phyloP scores from a whole-genome alignment of 2,888 invertebrate genomes.

The Gryllus longicercus region DNA sequence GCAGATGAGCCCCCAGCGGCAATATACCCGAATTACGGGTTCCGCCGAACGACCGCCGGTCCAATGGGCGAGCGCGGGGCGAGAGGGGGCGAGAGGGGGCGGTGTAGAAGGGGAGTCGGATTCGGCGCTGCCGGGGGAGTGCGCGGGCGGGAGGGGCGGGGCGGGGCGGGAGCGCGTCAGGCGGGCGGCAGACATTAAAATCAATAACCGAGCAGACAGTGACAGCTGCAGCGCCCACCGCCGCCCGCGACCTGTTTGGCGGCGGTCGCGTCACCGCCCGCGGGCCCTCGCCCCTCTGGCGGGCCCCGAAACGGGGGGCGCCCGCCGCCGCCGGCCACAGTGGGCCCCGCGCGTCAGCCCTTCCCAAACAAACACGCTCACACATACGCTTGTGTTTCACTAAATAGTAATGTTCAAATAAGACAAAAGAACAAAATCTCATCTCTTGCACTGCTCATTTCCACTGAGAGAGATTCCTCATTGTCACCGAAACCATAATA shows the following conservation, averaged over 20 bases:
- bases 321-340: not conserved
- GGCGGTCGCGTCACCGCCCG: not conserved
- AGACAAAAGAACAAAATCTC: no score
- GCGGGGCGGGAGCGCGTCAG: not conserved
- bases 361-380: no score
- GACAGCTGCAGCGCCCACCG: not conserved
- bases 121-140: no score
- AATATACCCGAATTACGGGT: not conserved
- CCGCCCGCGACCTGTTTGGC: conserved; percentile 2
- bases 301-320: not conserved
- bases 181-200: conserved; percentile 17
- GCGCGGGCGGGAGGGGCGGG: no score
- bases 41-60: not conserved
- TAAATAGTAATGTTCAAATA: no score
- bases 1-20: not conserved
- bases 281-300: not conserved
- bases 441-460: no score
- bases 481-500: no score
- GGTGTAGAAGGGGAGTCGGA: not conserved
- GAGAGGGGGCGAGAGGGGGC: not conserved
- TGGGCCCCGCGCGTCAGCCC: no score
- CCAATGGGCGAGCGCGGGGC: not conserved
- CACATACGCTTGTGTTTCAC: no score
- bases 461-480: no score
- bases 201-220: conserved; percentile 8